A percentile compares a stretch with the other conserved stretches of the same genome.
Conservation (phyloP, 1,140 invertebrate species). For the Drosophila bipectinata region DNA sequence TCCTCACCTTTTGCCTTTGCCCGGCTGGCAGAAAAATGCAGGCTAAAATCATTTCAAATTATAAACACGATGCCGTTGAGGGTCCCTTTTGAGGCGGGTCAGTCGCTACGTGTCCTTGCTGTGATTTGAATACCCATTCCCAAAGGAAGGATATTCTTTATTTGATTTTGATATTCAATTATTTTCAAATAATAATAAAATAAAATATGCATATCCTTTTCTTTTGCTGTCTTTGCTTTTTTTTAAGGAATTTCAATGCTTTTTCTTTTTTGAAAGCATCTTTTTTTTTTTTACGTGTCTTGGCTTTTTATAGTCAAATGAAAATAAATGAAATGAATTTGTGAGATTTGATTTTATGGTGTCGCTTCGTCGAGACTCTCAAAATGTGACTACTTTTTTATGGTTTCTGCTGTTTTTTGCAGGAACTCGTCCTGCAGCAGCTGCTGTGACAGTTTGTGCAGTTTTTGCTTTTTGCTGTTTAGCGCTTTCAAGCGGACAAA, state of each 20-base stretch:
- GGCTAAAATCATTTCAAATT: constrained; percentile 74
- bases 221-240: too few relatives aligned
- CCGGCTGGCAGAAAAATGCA: constrained; percentile 56
- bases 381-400: constrained; percentile 18
- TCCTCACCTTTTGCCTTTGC: constrained; percentile 4
- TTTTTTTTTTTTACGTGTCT: background rate
- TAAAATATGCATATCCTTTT: too few relatives aligned
- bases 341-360: background rate
- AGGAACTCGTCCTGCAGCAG: constrained; percentile 19
- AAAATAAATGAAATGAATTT: background rate
- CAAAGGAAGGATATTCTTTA: background rate
- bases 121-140: constrained; percentile 22
- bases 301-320: too few relatives aligned
- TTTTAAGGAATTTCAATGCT: too few relatives aligned
- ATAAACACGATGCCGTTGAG: constrained; percentile 60
- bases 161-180: background rate
- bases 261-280: background rate
- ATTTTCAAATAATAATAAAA: background rate
- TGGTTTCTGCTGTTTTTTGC: constrained; percentile 10
- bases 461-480: constrained; percentile 43
- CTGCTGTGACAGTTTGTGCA: constrained; percentile 43
- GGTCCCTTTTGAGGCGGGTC: constrained; percentile 44
- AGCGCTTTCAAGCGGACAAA: constrained; percentile 50
- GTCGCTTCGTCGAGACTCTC: constrained; percentile 1
- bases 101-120: constrained; percentile 38